Evolutionary conservation across 2,888 invertebrate genomes (phyloP), one percentile per base, ranked within the genome.

Genomic region (Rosalia funebris): DNA sequence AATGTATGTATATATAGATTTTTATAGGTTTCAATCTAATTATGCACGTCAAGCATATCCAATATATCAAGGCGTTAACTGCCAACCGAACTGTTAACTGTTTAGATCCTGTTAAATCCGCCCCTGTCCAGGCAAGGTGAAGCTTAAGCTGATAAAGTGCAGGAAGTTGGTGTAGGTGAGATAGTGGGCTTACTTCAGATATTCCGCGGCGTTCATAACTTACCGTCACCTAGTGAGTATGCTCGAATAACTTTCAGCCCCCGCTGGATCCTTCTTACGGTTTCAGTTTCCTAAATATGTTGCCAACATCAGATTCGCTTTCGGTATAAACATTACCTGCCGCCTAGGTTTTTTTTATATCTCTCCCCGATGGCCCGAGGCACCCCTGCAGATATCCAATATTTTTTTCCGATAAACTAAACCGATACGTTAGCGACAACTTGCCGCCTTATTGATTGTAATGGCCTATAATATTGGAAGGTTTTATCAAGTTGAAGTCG

Each of bases 131-230:
- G 36, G 39, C 53, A 44, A 62, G 39, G 50, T 55, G 53, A 50
- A 52, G 52, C 56, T 58, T 41, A 39, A 45, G 56, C 54, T 69
- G 68, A 69, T 71, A 71, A 69, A 68, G 62, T 65, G 60, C 64
- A 62, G 60, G 57, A 58, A 63, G 63, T 54, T 52, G 63, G 62
- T 60, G 66, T 64, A 63, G 66, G 68, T 66, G 58, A 68, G 67
- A 70, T 68, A 68, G 65, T 61, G 50, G 57, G 66, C 71, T 69
- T 69, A 69, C 64, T 64, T 57, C 57, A 63, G 64, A 69, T 67
- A 71, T 69, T 69, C 61, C 52, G 65, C 56, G 56, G 57, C 60
- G 46, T 60, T 62, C 65, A 65, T 62, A 65, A 62, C 60, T 62
- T 60, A 62, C 45, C 60, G 54, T 54, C 60, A 53, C 62, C 55